These are phyloP conservation scores for Urocynchramus pylzowi DNA, from an alignment of 2,113 vertebrate species.

Conservation along the genomic window DNA sequence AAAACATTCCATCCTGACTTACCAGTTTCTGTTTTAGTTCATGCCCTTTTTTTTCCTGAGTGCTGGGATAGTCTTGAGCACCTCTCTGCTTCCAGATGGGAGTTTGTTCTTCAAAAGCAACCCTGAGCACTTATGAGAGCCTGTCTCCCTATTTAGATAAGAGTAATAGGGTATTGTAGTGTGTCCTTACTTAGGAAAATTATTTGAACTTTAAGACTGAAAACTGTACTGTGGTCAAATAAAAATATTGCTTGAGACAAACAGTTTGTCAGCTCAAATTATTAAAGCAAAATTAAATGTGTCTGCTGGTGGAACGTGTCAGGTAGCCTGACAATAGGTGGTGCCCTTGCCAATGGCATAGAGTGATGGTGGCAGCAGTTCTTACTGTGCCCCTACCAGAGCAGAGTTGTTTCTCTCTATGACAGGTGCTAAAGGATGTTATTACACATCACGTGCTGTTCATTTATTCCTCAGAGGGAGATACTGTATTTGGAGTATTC, in stretches of 20 bases:
- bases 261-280: neutral
- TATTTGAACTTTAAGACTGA: neutral
- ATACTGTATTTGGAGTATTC: neutral
- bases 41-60: neutral
- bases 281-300: neutral
- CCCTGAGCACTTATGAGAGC: neutral
- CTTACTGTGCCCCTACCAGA: neutral
- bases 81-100: neutral
- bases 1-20: neutral
- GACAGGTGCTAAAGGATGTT: neutral
- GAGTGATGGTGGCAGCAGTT: neutral
- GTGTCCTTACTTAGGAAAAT: neutral
- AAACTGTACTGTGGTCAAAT: neutral
- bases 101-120: neutral
- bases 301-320: neutral
- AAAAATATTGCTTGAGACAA: neutral
- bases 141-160: neutral
- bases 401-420: neutral
- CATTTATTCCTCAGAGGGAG: neutral
- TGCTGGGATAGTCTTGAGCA: neutral
- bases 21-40: neutral
- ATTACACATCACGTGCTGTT: neutral
- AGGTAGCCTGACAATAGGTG: constrained; percentile 10
- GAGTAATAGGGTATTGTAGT: neutral
- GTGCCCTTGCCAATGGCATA: constrained; percentile 35